A percentile compares a stretch with the other conserved stretches of the same genome.
These are phyloP conservation scores for Palloptera scutellata DNA, from an alignment of 2,888 invertebrate species.

Conservation along the genomic window DNA sequence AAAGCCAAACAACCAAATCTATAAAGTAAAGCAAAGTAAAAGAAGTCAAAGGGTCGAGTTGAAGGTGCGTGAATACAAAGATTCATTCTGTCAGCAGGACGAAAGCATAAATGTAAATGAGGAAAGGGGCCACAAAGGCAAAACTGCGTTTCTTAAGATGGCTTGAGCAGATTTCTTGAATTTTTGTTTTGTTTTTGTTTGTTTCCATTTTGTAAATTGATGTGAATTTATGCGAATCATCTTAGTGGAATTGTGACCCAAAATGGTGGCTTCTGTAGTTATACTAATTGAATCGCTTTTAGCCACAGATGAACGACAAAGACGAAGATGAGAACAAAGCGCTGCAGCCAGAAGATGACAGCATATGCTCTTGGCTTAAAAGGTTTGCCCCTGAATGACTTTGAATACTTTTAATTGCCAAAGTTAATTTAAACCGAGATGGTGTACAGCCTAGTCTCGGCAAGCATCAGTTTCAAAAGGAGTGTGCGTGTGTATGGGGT, in stretches of 20 bases:
- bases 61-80: too few relatives aligned
- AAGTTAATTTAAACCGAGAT: conserved; percentile 1
- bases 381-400: conserved; percentile 18
- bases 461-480: too few relatives aligned
- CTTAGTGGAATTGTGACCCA: conserved; percentile 39
- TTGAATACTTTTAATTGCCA: conserved; percentile 40
- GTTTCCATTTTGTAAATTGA: conserved; percentile 48
- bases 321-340: too few relatives aligned
- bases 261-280: conserved; percentile 39
- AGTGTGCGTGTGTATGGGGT: too few relatives aligned
- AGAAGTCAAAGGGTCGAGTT: too few relatives aligned
- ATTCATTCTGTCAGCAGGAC: not conserved
- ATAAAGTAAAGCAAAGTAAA: not conserved
- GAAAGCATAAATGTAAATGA: conserved; percentile 1
- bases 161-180: too few relatives aligned
- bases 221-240: conserved; percentile 48
- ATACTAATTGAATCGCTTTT: conserved; percentile 48
- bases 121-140: conserved; percentile 37
- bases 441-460: too few relatives aligned
- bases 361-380: too few relatives aligned
- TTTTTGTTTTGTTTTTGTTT: too few relatives aligned
- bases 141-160: too few relatives aligned
- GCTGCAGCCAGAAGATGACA: too few relatives aligned
- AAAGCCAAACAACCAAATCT: conserved; percentile 45
- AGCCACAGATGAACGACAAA: conserved; percentile 23